A percentile compares a stretch with the other conserved stretches of the same genome.
Evolutionary conservation across 2,888 invertebrate species (phyloP).

Genomic region (Tanaodytes sp.): DNA sequence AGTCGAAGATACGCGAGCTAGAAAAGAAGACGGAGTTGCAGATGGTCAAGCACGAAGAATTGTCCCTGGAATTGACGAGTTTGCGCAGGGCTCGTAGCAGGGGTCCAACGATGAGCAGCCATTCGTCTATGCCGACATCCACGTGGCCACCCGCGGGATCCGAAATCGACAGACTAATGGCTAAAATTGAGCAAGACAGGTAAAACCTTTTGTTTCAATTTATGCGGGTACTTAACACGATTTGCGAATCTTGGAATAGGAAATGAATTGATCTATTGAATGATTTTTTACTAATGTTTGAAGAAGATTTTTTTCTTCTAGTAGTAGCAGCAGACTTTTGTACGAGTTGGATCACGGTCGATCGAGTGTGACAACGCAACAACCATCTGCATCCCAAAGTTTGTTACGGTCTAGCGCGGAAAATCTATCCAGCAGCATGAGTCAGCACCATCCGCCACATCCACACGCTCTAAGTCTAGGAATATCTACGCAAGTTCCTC

Average conservation of each 20-base stretch:
- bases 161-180: slow-evolving; percentile 95
- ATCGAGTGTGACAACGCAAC: slow-evolving; percentile 76
- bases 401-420: slow-evolving; percentile 70
- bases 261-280: too few species aligned
- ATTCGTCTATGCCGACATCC: slow-evolving; percentile 70
- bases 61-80: slow-evolving; percentile 88
- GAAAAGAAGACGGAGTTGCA: slow-evolving; percentile 89
- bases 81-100: slow-evolving; percentile 77
- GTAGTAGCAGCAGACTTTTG: slow-evolving; percentile 78
- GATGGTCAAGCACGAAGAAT: slow-evolving; percentile 85
- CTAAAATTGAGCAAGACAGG: slow-evolving; percentile 89
- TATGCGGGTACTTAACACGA: too few species aligned
- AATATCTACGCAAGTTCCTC: slow-evolving; percentile 66
- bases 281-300: too few species aligned
- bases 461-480: slow-evolving; percentile 70
- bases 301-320: slow-evolving; percentile 22
- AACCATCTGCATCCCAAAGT: slow-evolving; percentile 65
- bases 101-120: slow-evolving; percentile 69
- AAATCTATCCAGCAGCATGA: slow-evolving; percentile 66
- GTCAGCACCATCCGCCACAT: slow-evolving; percentile 68
- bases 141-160: slow-evolving; percentile 76
- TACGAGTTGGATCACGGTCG: slow-evolving; percentile 91
- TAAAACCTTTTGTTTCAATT: too few species aligned
- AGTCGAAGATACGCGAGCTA: slow-evolving; percentile 89
- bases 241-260: too few species aligned